A percentile compares a stretch with the other conserved stretches of the same genome.
phyloP scores from a whole-genome alignment of 2,797 vertebrate species.

The Dendrocincla fuliginosa region DNA sequence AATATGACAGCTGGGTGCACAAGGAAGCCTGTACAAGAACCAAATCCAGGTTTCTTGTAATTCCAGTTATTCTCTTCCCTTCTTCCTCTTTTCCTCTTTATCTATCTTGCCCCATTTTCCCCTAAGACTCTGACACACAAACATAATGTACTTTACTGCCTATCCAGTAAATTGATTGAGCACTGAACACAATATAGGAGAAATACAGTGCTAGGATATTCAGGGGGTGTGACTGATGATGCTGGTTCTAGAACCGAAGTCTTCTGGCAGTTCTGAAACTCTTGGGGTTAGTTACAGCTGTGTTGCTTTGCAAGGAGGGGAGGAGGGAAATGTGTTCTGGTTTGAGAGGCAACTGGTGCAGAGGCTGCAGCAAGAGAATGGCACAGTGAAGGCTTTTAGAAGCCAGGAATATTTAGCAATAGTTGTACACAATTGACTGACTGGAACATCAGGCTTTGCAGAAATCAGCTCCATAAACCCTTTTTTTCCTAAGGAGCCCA shows the following conservation, averaged over 20 bases:
- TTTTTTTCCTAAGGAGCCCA: not conserved
- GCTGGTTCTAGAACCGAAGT: not conserved
- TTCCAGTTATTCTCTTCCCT: not conserved
- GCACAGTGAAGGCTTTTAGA: not conserved
- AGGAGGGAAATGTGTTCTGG: not conserved
- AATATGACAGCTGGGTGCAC: not conserved
- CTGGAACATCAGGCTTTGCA: constrained; percentile 11
- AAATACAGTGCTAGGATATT: not conserved
- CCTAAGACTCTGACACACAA: not conserved
- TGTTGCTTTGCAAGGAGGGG: not conserved
- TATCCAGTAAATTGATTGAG: not conserved
- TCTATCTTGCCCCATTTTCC: not conserved
- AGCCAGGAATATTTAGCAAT: not conserved
- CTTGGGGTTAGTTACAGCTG: not conserved
- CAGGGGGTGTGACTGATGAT: not conserved
- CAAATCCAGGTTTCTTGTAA: not conserved
- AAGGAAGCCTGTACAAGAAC: not conserved
- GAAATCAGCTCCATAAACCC: not conserved
- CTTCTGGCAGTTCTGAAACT: not conserved
- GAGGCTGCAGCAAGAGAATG: not conserved
- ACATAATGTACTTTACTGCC: not conserved
- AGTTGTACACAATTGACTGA: not conserved
- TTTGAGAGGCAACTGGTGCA: not conserved
- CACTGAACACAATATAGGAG: not conserved
- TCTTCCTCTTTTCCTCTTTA: not conserved